A percentile compares a stretch with the other conserved stretches of the same genome.
Conservation (phyloP, 1,140 invertebrate genomes). For the Bradynema listronoti region DNA sequence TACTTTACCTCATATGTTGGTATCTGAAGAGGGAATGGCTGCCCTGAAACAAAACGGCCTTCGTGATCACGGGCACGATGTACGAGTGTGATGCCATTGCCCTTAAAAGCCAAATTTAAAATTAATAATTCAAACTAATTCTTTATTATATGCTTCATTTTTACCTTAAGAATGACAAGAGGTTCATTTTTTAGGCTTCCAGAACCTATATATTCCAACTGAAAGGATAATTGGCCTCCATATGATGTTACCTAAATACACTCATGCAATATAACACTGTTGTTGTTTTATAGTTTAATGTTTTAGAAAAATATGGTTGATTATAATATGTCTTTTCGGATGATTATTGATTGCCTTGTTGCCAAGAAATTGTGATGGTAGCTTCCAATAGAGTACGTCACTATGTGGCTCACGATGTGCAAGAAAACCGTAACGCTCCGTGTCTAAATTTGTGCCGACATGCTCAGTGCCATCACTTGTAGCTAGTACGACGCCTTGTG, state of each 20-base stretch:
- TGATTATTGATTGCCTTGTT: no score
- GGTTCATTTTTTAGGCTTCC: slow-evolving; percentile 44
- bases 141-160: neutral
- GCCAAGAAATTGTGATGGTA: slow-evolving; percentile 76
- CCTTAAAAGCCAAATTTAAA: slow-evolving; percentile 27
- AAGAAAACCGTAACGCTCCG: slow-evolving; percentile 39
- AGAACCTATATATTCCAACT: slow-evolving; percentile 45
- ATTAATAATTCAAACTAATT: neutral
- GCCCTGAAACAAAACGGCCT: slow-evolving; percentile 39
- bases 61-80: slow-evolving; percentile 47
- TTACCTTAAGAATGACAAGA: slow-evolving; percentile 50
- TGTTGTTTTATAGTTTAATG: no score
- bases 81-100: slow-evolving; percentile 55
- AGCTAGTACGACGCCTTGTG: slow-evolving; percentile 51
- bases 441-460: slow-evolving; percentile 37
- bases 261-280: no score
- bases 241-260: slow-evolving; percentile 50
- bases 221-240: slow-evolving; percentile 49
- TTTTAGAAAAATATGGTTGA: no score
- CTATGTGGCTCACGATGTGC: slow-evolving; percentile 39
- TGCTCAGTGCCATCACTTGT: slow-evolving; percentile 38
- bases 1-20: slow-evolving; percentile 53
- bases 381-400: slow-evolving; percentile 68
- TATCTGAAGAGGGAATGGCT: slow-evolving; percentile 41
- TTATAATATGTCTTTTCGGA: no score